phyloP scores from a whole-genome alignment of 2,113 vertebrate species.

The Menidia beryllina region DNA sequence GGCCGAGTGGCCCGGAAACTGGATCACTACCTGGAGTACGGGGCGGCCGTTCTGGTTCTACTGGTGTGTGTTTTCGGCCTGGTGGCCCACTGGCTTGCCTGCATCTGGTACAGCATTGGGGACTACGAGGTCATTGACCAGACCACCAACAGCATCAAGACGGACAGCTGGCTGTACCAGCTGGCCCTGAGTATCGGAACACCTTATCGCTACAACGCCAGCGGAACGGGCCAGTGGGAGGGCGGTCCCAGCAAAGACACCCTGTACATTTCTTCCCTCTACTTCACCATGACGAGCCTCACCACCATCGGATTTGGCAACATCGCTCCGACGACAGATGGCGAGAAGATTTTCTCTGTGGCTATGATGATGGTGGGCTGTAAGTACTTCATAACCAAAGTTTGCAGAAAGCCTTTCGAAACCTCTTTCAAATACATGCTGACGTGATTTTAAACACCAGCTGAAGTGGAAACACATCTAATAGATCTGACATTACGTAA shows the following conservation, averaged over 20 bases:
- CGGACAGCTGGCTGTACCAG: conserved; percentile 97
- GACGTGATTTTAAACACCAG: background rate
- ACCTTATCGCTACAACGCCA: conserved; percentile 93
- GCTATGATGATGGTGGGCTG: conserved; percentile 99
- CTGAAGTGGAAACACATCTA: conserved; percentile 7
- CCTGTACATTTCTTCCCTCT: conserved; percentile 97
- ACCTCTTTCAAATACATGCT: conserved; percentile 2
- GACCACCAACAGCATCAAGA: conserved; percentile 93
- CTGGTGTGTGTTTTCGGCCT: conserved; percentile 96
- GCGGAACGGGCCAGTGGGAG: conserved; percentile 94
- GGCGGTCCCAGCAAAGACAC: conserved; percentile 97
- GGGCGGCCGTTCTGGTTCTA: conserved; percentile 94
- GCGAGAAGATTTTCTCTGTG: conserved; percentile 98
- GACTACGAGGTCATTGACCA: conserved; percentile 97
- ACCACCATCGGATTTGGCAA: conserved; percentile 99
- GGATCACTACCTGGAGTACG: conserved; percentile 97
- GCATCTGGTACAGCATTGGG: conserved; percentile 99
- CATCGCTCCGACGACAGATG: conserved; percentile 96
- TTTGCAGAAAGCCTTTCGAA: background rate
- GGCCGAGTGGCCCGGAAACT: conserved; percentile 95
- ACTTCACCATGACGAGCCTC: conserved; percentile 99
- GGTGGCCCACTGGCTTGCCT: conserved; percentile 97
- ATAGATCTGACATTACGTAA: conserved; percentile 21
- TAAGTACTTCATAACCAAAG: conserved; percentile 81
- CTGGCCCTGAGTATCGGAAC: conserved; percentile 93